phyloP scores from a whole-genome alignment of 2,888 invertebrate genomes.

The Lissocephala sabroskyi region DNA sequence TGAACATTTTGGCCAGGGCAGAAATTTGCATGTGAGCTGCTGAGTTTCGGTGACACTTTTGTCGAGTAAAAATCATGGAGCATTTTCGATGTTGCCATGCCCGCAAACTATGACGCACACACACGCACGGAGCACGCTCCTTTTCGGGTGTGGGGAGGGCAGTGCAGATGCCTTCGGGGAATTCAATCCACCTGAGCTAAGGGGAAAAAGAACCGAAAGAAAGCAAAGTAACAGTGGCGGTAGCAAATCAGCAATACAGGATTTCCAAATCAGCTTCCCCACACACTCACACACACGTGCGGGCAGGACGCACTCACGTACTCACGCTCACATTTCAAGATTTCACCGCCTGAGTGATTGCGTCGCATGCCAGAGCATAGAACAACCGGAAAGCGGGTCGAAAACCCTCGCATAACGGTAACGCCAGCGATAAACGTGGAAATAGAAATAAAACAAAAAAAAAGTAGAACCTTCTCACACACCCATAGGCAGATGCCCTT shows the following conservation, averaged over 20 bases:
- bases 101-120: conserved; percentile 9
- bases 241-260: conserved; percentile 55
- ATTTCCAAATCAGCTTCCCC: conserved; percentile 53
- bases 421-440: conserved; percentile 11
- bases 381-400: conserved; percentile 33
- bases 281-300: conserved; percentile 6
- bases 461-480: conserved; percentile 13
- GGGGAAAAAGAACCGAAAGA: conserved; percentile 20
- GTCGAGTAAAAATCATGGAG: conserved; percentile 1
- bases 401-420: conserved; percentile 1
- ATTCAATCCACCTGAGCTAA: neutral
- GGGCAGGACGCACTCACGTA: conserved; percentile 8
- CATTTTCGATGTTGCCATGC: conserved; percentile 1
- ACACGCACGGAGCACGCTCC: conserved; percentile 18
- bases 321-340: conserved; percentile 35
- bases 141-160: conserved; percentile 18
- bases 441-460: conserved; percentile 14
- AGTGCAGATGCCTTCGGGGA: conserved; percentile 12
- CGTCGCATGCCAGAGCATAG: conserved; percentile 38
- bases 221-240: conserved; percentile 38
- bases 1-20: too few species aligned
- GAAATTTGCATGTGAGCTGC: too few species aligned
- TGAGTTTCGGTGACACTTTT: neutral
- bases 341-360: conserved; percentile 62
- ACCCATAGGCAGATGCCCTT: conserved; percentile 4